Evolutionary conservation across 2,797 vertebrate genomes (phyloP).

Genomic region (Gambusia yucatana): DNA sequence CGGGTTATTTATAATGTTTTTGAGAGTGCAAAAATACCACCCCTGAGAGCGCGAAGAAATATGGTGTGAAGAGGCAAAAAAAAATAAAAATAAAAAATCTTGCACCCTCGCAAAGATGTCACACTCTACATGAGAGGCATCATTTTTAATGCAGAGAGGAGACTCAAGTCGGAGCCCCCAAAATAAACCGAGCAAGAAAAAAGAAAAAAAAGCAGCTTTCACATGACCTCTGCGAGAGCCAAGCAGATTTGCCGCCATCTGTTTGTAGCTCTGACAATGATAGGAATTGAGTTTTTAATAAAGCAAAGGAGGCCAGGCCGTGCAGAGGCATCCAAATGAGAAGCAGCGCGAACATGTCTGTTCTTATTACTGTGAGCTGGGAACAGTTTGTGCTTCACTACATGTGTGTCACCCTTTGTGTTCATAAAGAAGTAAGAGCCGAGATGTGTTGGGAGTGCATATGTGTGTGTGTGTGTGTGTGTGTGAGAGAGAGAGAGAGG

Average conservation of each 20-base stretch:
- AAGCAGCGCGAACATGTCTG: constrained; percentile 68
- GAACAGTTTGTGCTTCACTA: constrained; percentile 53
- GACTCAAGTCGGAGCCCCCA: constrained; percentile 47
- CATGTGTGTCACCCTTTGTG: constrained; percentile 41
- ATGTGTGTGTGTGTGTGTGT: constrained; percentile 10
- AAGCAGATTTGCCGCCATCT: constrained; percentile 72
- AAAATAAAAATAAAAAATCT: constrained; percentile 15
- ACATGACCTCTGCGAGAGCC: constrained; percentile 63
- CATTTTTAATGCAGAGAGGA: constrained; percentile 23
- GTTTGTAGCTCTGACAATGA: constrained; percentile 72
- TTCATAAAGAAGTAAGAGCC: constrained; percentile 25
- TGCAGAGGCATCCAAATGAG: constrained; percentile 65
- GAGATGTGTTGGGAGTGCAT: constrained; percentile 8
- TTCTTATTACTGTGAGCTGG: constrained; percentile 58
- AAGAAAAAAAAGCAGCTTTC: constrained; percentile 45
- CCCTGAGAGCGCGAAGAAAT: constrained; percentile 54
- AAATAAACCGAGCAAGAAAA: constrained; percentile 50
- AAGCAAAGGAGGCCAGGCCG: constrained; percentile 58
- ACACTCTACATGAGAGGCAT: constrained; percentile 44
- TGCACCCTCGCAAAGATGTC: constrained; percentile 60
- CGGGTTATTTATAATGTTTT: constrained; percentile 75
- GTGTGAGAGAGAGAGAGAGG: constrained; percentile 14
- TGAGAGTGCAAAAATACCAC: constrained; percentile 60
- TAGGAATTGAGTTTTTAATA: constrained; percentile 74
- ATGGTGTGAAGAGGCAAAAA: constrained; percentile 60